Percentiles rank a stretch among this genome's conserved stretches.
phyloP scores from a whole-genome alignment of 2,888 invertebrate species.

The Calliphora vomitoria region DNA sequence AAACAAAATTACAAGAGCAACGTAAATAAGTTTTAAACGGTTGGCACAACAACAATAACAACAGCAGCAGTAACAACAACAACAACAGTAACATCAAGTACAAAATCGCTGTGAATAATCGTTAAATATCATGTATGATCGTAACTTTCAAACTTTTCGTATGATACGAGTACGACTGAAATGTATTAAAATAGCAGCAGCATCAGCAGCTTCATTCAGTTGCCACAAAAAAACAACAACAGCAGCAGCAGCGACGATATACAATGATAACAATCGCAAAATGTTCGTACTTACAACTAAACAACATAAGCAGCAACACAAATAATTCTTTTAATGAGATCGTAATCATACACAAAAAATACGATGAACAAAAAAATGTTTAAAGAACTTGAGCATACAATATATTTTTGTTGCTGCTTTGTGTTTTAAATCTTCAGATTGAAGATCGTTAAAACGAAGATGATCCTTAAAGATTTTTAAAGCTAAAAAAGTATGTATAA shows the following conservation, averaged over 20 bases:
- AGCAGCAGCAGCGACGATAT: conserved; percentile 68
- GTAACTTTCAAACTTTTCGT: conserved; percentile 70
- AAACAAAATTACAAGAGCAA: conserved; percentile 57
- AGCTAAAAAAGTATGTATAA: not conserved
- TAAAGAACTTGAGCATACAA: conserved; percentile 58
- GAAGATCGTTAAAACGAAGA: conserved; percentile 68
- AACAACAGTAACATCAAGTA: conserved; percentile 36
- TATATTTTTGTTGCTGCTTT: conserved; percentile 14
- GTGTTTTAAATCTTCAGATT: conserved; percentile 52
- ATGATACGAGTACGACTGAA: too few species aligned
- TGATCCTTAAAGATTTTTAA: conserved; percentile 63
- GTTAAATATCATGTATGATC: conserved; percentile 73
- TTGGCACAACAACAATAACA: conserved; percentile 71
- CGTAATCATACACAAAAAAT: conserved; percentile 77
- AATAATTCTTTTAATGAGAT: conserved; percentile 83
- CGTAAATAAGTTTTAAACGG: conserved; percentile 67
- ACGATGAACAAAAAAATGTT: conserved; percentile 11
- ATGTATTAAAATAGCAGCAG: too few species aligned
- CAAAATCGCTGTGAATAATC: conserved; percentile 71
- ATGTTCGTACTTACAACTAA: conserved; percentile 76
- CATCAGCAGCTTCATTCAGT: not conserved
- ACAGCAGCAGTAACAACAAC: conserved; percentile 22
- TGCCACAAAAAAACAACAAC: conserved; percentile 24
- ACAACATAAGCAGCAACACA: conserved; percentile 82
- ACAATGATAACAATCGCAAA: conserved; percentile 80